Base-by-base conservation (phyloP, 2,888 invertebrate species). In the Choreutis nemorana region DNA sequence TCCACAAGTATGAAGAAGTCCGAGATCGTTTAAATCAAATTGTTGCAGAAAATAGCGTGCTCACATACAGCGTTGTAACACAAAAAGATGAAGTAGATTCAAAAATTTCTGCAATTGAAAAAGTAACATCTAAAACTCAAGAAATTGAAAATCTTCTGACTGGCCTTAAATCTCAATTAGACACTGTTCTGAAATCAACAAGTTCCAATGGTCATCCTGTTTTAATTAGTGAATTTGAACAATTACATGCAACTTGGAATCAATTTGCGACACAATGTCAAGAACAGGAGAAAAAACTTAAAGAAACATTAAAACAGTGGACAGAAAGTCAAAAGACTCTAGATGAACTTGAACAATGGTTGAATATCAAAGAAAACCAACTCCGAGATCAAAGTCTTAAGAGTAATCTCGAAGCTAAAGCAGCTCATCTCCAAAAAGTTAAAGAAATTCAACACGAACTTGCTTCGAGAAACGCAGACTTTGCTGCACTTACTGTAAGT, bases 301-400 rank as follows among this genome's bases (percentile, higher is more conserved):
- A 87, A 43, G 86, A 87, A 35, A 82, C 91, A 4, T 85, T 91
- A 38, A 86, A 85, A 26, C 87, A 91, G 51, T 93, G 92, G 87
- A 87, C 87, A 23, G 87, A 90, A 51, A 91, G 92, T 43, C 90
- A 91, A 48, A 84, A 84, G 26, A 82, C 87, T 11, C 83, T 94
- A 16, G 90, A 92, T 39, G 84, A 84, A 32, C 73, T 96, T 2
- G 90, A 89, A 48, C 81, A 84, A 26, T 97, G 96, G 96, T 80
- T 94, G 28, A 92, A 91, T 55, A 82, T 87, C 28, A 90, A 90
- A 53, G 96, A 97, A 66, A 83, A 83, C 27, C 87, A 89, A 54
- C 84, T 95, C 0, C 91, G 94, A 62, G 94, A 94, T 56, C 94
- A 94, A 63, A 91, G 91, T 41, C 80, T 95, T 2, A 92, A 91